phyloP scores from a whole-genome alignment of 1,140 invertebrate species.

The Elysia chlorotica region DNA sequence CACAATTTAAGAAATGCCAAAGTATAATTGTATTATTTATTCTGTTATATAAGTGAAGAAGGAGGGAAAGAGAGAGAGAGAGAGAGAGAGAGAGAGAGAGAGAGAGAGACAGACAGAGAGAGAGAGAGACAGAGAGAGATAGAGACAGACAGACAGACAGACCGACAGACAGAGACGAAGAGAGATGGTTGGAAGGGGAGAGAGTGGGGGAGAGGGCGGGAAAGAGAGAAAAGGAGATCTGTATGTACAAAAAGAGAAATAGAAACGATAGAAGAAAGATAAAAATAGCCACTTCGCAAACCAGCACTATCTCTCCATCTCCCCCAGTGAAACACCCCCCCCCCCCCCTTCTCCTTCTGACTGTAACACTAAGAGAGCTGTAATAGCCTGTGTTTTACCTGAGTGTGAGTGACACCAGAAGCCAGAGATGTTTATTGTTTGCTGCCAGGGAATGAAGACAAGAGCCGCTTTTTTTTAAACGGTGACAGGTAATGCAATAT shows the following conservation, averaged over 20 bases:
- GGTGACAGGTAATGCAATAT: too few relatives aligned
- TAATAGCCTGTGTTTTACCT: too few relatives aligned
- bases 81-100: slow-evolving; percentile 13
- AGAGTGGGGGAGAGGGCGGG: background rate
- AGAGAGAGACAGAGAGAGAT: slow-evolving; percentile 1
- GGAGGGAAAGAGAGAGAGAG: slow-evolving; percentile 13
- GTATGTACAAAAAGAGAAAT: background rate
- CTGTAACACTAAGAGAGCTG: too few relatives aligned
- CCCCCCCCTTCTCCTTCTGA: too few relatives aligned
- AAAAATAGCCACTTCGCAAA: too few relatives aligned
- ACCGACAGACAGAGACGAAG: slow-evolving; percentile 1
- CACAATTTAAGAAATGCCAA: too few relatives aligned
- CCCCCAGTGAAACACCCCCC: too few relatives aligned
- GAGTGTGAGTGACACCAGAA: too few relatives aligned
- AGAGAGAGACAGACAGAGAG: background rate
- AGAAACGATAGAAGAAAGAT: background rate
- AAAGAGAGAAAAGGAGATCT: background rate
- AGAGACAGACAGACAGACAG: background rate
- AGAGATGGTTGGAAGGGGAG: background rate
- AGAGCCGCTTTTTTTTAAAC: too few relatives aligned
- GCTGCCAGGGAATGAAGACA: too few relatives aligned
- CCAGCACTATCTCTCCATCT: too few relatives aligned
- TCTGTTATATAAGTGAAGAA: background rate
- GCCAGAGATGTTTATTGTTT: too few relatives aligned
- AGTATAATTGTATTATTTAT: background rate